Evolutionary conservation across 1,140 invertebrate genomes (phyloP).

Genomic region (Frieseomelitta varia): DNA sequence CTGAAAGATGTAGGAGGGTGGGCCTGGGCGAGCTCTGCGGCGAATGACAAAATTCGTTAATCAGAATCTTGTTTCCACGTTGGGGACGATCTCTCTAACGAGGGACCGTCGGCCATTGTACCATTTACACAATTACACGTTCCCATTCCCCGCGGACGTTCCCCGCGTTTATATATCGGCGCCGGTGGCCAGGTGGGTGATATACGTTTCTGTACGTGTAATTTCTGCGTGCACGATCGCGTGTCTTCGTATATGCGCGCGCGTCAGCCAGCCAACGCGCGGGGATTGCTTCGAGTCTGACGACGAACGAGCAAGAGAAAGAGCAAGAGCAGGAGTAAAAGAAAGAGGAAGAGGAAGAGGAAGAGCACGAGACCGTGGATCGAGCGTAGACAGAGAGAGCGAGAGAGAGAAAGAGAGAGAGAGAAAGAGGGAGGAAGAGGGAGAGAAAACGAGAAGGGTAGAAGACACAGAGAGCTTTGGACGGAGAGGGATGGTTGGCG

Average conservation of each 20-base stretch:
- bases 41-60: conserved; percentile 71
- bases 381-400: conserved; percentile 25
- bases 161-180: conserved; percentile 64
- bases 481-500: not conserved
- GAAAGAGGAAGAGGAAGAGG: not conserved
- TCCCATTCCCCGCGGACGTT: conserved; percentile 69
- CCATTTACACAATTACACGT: conserved; percentile 79
- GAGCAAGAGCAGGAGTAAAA: not conserved
- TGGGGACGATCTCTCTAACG: conserved; percentile 67
- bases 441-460: not conserved
- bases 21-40: too few relatives aligned
- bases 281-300: conserved; percentile 49
- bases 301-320: conserved; percentile 31
- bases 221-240: conserved; percentile 14
- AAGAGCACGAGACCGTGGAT: too few relatives aligned
- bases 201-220: conserved; percentile 31
- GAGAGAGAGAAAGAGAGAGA: conserved; percentile 6
- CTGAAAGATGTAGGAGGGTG: too few relatives aligned
- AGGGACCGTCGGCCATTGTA: conserved; percentile 76
- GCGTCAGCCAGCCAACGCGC: not conserved
- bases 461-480: not conserved
- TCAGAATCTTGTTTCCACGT: conserved; percentile 78
- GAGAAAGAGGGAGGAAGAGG: conserved; percentile 5
- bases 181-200: conserved; percentile 25
- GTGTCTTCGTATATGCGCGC: conserved; percentile 23